A percentile compares a stretch with the other conserved stretches of the same genome.
These are phyloP conservation scores for Thereuonema tuberculata DNA, from an alignment of 1,140 invertebrate genomes.

Conservation along the genomic window DNA sequence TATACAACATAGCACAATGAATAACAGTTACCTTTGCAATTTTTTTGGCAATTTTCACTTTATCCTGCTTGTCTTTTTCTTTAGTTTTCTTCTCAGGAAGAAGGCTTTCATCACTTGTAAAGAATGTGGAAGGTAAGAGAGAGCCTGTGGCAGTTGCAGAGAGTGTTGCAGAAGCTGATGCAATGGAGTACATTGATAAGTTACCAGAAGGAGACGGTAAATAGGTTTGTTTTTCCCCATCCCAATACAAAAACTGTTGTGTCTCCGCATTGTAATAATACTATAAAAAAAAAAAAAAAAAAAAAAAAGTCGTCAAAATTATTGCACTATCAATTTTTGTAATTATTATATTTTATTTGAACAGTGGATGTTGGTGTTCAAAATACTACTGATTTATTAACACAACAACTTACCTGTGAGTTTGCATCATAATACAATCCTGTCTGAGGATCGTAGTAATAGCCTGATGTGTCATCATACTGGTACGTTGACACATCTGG, in stretches of 20 bases:
- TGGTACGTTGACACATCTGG: constrained; percentile 85
- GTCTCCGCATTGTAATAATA: constrained; percentile 64
- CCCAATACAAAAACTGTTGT: constrained; percentile 91
- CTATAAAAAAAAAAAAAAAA: constrained; percentile 21
- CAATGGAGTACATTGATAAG: too few species aligned
- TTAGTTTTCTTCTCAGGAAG: constrained; percentile 20
- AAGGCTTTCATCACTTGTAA: constrained; percentile 23
- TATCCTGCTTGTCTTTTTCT: constrained; percentile 51
- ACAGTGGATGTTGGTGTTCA: constrained; percentile 4
- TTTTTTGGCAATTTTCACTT: constrained; percentile 94
- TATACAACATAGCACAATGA: too few species aligned
- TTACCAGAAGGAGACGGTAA: constrained; percentile 51
- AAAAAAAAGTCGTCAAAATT: background rate
- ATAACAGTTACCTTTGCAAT: constrained; percentile 96
- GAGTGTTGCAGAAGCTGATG: constrained; percentile 10
- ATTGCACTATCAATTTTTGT: too few species aligned
- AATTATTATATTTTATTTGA: constrained; percentile 8
- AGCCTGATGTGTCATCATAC: constrained; percentile 89
- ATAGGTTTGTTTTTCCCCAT: constrained; percentile 64
- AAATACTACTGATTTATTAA: background rate
- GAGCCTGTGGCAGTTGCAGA: constrained; percentile 24
- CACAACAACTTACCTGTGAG: constrained; percentile 73
- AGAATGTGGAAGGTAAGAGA: too few species aligned
- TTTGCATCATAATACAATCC: constrained; percentile 91
- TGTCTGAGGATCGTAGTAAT: constrained; percentile 88